Conservation (phyloP, 2,797 vertebrate species). For the Neosilurus hyrtlii region DNA sequence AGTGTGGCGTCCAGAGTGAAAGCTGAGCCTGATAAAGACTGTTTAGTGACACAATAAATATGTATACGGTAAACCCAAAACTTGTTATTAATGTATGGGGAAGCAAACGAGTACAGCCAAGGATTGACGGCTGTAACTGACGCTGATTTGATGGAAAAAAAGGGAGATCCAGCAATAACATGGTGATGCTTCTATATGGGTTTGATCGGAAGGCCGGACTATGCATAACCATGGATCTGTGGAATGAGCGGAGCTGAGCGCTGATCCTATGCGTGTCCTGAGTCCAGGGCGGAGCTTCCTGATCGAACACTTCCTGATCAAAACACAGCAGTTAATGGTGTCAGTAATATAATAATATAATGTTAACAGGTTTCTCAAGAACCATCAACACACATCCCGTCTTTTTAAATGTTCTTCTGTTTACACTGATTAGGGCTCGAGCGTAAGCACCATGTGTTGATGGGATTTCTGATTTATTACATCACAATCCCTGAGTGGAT, state of each 20-base stretch:
- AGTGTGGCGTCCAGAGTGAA: conserved; percentile 39
- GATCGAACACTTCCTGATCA: neutral
- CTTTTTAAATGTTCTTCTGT: neutral
- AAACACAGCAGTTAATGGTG: neutral
- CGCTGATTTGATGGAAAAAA: neutral
- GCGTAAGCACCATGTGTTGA: neutral
- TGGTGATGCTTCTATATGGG: conserved; percentile 21
- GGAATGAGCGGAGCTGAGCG: neutral
- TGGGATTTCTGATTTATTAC: neutral
- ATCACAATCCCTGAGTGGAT: neutral
- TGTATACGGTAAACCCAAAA: neutral
- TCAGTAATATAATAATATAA: neutral
- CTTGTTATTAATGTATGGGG: neutral
- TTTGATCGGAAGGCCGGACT: conserved; percentile 22
- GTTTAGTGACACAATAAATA: conserved; percentile 32
- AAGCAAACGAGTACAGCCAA: neutral
- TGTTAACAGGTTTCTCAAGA: neutral
- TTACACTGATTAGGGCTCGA: neutral
- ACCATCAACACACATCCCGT: neutral
- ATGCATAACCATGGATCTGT: conserved; percentile 44
- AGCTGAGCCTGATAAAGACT: conserved; percentile 46
- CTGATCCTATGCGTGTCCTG: neutral
- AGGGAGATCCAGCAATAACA: conserved; percentile 49
- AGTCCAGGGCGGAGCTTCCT: neutral
- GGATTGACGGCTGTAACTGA: conserved; percentile 2